Evolutionary conservation across 2,888 invertebrate species (phyloP), one percentile per base, ranked within the genome.

Genomic region (Tipula lateralis): DNA sequence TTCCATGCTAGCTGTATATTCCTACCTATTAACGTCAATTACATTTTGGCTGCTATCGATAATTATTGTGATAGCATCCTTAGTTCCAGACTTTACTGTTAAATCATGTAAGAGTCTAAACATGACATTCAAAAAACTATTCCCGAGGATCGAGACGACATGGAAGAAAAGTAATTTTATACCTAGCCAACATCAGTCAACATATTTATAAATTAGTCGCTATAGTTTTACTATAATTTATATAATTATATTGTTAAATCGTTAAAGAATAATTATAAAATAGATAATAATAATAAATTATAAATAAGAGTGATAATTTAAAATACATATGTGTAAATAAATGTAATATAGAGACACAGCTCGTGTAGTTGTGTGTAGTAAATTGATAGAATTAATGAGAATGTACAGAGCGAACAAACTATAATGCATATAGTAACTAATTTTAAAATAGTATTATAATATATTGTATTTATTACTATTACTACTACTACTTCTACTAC

Each of bases 11-110:
- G 92, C 92, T 86, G 93, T 94, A 0, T 94, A 93, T 87, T 91
- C 91, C 0, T 90, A 91, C 16, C 89, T 95, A n/a, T 85, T 94
- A n/a, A 85, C 87, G 0, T 92, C 94, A 0, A 88, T 92, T 0
- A 88, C 92, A 0, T 93, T 94, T 87, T 94, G 93, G 92, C 86
- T 93, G n/a, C 88, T 93, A 16, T 92, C 93, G 80, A 5, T 92
- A 0, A 19, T 92, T 0, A 89, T 92, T 0, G 87, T 92, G 0
- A 88, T 92, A 0, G 89, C 91, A 0, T 91, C 92, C 30, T 88
- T 94, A 12, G 86, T 92, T 80, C 94, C 95, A 0, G 94, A 94
- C 88, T 91, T 89, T 84, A 87, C 88, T n/a, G 86, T 89, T 29
- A 86, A 84, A 87, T 88, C 88, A 81, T 87, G 87, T 80, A 86